These are phyloP conservation scores for Coptodon bakossiorum DNA, from an alignment of 2,113 vertebrate genomes.

Conservation along the genomic window DNA sequence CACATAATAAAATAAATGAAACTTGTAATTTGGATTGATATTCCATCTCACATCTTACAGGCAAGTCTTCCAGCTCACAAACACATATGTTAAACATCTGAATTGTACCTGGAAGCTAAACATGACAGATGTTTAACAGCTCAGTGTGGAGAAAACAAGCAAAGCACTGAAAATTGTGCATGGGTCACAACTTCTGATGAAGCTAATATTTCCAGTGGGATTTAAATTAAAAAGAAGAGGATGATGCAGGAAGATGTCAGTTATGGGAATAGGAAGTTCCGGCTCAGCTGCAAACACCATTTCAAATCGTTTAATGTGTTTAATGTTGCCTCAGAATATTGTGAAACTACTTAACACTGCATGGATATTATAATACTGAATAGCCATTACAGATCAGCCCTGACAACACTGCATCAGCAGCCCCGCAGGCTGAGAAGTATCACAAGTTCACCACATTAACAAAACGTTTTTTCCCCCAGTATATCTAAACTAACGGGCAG, in stretches of 20 bases:
- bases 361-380: background rate
- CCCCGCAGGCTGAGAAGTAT: background rate
- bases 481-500: background rate
- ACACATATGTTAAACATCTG: background rate
- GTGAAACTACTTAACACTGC: background rate
- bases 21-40: background rate
- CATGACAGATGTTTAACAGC: constrained; percentile 29
- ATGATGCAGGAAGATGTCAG: background rate
- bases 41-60: background rate
- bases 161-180: background rate
- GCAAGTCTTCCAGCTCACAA: background rate
- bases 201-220: background rate
- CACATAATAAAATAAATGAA: background rate
- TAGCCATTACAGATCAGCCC: background rate
- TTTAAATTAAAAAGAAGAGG: background rate
- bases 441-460: background rate
- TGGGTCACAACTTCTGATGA: background rate
- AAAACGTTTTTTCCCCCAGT: background rate
- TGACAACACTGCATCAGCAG: background rate
- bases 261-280: background rate
- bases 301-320: background rate
- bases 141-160: background rate
- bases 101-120: background rate
- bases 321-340: background rate
- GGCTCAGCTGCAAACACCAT: background rate